A percentile compares a stretch with the other conserved stretches of the same genome.
These are phyloP conservation scores for Sceliomorpha sp. DNA, from an alignment of 2,888 invertebrate species.

Conservation along the genomic window DNA sequence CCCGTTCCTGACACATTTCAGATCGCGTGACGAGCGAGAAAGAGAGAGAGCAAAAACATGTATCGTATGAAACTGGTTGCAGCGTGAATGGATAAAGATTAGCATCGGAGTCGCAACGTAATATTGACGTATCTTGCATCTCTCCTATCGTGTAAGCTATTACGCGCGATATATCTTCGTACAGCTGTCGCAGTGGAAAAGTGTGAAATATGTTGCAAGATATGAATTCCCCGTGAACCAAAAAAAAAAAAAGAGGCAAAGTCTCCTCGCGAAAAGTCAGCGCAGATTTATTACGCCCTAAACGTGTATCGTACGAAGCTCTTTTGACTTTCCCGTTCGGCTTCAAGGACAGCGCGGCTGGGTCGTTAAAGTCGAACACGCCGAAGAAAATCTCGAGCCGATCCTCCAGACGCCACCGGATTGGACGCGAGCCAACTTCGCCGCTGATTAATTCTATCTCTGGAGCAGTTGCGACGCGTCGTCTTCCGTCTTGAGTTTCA, in stretches of 20 bases:
- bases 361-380: conserved; percentile 1
- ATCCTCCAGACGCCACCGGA: conserved; percentile 5
- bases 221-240: too few species aligned
- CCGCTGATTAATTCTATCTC: conserved; percentile 13
- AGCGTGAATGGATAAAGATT: conserved; percentile 27
- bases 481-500: conserved; percentile 12
- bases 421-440: conserved; percentile 7
- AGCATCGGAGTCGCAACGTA: conserved; percentile 21
- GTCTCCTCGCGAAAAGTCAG: too few species aligned
- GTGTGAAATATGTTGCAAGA: conserved; percentile 26
- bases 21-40: conserved; percentile 11
- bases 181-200: conserved; percentile 27
- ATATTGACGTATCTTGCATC: conserved; percentile 46
- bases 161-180: conserved; percentile 42
- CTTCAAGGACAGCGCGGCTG: conserved; percentile 5
- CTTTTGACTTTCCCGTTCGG: conserved; percentile 7
- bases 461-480: conserved; percentile 4
- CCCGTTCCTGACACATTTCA: too few species aligned
- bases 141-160: conserved; percentile 17
- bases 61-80: conserved; percentile 5
- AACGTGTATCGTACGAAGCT: too few species aligned
- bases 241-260: too few species aligned
- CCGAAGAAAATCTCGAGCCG: conserved; percentile 3
- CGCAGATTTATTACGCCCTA: too few species aligned
- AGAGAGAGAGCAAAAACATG: conserved; percentile 8